These are phyloP conservation scores for Harpalus rubripes DNA, from an alignment of 2,888 invertebrate genomes.

Conservation along the genomic window DNA sequence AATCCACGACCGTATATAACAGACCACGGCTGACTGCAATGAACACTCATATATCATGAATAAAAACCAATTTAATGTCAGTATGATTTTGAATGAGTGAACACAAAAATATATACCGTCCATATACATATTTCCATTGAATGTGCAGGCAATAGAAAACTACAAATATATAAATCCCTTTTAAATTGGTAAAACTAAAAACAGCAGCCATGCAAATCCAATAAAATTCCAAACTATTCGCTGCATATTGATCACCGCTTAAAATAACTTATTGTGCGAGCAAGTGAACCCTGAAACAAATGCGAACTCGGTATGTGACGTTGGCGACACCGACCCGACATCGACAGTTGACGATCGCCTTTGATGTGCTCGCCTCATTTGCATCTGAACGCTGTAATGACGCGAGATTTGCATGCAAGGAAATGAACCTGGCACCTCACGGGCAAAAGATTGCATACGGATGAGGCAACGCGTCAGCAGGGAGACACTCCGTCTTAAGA, in stretches of 20 bases:
- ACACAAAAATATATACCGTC: too few species aligned
- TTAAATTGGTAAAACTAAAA: background rate
- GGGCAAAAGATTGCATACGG: background rate
- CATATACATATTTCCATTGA: too few species aligned
- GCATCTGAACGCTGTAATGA: background rate
- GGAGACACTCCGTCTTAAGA: too few species aligned
- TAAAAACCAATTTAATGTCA: too few species aligned
- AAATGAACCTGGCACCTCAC: background rate
- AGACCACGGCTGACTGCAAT: too few species aligned
- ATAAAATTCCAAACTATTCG: background rate
- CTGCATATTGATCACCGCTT: background rate
- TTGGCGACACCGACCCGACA: background rate
- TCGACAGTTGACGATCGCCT: constrained; percentile 2
- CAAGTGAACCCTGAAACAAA: background rate
- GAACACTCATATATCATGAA: too few species aligned
- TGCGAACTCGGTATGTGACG: background rate
- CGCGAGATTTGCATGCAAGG: background rate
- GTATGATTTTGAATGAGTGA: too few species aligned
- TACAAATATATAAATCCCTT: background rate
- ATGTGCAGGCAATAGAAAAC: too few species aligned
- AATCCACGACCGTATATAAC: too few species aligned
- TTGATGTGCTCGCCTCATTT: background rate
- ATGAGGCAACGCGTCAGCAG: background rate
- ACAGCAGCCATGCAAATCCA: background rate
- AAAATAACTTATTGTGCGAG: constrained; percentile 1